Evolutionary conservation across 2,888 invertebrate species (phyloP).

Genomic region (Macaria notata): DNA sequence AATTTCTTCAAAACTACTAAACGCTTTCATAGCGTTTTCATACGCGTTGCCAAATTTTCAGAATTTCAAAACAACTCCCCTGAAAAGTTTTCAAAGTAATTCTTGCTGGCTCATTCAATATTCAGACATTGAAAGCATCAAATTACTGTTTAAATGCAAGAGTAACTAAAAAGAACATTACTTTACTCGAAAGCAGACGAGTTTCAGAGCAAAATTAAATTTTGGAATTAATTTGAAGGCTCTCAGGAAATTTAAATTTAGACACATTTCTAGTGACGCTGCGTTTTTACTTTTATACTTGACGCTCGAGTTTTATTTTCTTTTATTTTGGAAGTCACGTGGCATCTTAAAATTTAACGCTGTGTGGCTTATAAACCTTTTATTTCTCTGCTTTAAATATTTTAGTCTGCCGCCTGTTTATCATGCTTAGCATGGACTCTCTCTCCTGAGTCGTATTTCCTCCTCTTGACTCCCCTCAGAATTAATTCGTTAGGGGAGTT

Average conservation of each 20-base stretch:
- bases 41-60: not conserved
- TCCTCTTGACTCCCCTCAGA: no score
- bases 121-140: constrained; percentile 17
- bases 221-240: constrained; percentile 23
- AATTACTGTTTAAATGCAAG: constrained; percentile 22
- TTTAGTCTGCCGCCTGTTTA: no score
- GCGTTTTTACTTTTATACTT: not conserved
- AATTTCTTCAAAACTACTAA: no score
- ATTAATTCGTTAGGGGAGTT: no score
- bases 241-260: constrained; percentile 26
- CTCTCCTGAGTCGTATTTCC: no score
- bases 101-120: constrained; percentile 10
- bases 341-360: not conserved
- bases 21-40: no score
- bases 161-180: constrained; percentile 19
- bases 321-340: constrained; percentile 2
- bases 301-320: constrained; percentile 1
- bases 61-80: not conserved
- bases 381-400: no score
- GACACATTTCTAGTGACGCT: constrained; percentile 8
- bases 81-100: constrained; percentile 7
- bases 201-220: constrained; percentile 27
- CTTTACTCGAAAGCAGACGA: constrained; percentile 27
- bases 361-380: not conserved
- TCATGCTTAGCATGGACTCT: no score